phyloP scores from a whole-genome alignment of 1,140 invertebrate species.

The Orchestia grillus region DNA sequence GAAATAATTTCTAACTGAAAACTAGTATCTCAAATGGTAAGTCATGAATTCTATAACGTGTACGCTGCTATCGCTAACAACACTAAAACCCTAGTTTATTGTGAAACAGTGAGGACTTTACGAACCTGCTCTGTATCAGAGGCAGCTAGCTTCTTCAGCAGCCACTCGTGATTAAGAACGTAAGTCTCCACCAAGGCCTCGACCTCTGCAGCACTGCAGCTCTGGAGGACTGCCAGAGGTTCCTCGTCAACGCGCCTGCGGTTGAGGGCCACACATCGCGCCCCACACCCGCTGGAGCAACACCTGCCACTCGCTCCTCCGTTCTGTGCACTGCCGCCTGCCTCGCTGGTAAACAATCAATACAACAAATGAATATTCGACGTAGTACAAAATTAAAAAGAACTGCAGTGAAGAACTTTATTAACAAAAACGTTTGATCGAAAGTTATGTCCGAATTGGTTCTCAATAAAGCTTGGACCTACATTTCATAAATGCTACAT shows the following conservation, averaged over 20 bases:
- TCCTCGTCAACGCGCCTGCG: slow-evolving; percentile 26
- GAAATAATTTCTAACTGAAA: too few species aligned
- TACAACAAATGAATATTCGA: not conserved
- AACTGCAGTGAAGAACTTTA: not conserved
- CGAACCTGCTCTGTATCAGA: slow-evolving; percentile 75
- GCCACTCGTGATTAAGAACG: slow-evolving; percentile 80
- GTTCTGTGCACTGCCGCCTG: not conserved
- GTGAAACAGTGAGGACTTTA: not conserved
- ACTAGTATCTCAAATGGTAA: too few species aligned
- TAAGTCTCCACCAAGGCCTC: slow-evolving; percentile 68
- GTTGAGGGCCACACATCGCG: not conserved
- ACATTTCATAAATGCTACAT: not conserved
- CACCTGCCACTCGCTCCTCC: not conserved
- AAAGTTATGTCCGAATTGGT: too few species aligned
- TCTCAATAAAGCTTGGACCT: too few species aligned
- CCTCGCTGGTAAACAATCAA: not conserved
- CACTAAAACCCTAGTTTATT: not conserved
- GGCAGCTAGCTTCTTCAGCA: slow-evolving; percentile 81
- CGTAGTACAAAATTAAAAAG: not conserved
- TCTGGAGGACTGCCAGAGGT: not conserved
- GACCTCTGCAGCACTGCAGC: not conserved
- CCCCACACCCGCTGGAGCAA: not conserved
- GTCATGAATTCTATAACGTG: too few species aligned
- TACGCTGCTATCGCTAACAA: too few species aligned
- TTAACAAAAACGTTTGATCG: too few species aligned